Evolutionary conservation across 2,888 invertebrate genomes (phyloP).

Genomic region (Nycteola revayana): DNA sequence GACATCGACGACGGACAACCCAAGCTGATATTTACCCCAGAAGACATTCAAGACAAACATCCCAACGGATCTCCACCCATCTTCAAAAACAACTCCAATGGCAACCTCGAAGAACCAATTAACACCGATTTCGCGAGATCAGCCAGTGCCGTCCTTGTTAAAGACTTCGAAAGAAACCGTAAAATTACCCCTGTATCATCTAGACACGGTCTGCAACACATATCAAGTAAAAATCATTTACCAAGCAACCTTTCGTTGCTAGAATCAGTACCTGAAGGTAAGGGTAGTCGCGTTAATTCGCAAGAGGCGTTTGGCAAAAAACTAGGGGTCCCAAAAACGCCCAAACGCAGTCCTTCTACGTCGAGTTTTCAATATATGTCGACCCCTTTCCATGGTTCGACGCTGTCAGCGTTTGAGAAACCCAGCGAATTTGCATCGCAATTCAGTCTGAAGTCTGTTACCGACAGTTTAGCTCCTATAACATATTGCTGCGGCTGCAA

Average conservation of each 20-base stretch:
- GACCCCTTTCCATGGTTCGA: constrained; percentile 93
- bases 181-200: constrained; percentile 60
- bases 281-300: constrained; percentile 56
- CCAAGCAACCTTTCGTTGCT: constrained; percentile 84
- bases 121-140: constrained; percentile 81
- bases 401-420: constrained; percentile 88
- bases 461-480: constrained; percentile 78
- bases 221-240: constrained; percentile 82
- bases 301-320: constrained; percentile 68
- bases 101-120: constrained; percentile 40
- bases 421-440: constrained; percentile 90
- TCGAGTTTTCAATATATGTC: constrained; percentile 93
- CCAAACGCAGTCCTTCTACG: constrained; percentile 87
- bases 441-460: constrained; percentile 86
- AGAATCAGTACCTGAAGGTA: constrained; percentile 87
- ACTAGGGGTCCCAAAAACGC: constrained; percentile 68
- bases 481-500: constrained; percentile 63
- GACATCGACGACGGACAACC: constrained; percentile 51
- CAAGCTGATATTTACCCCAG: constrained; percentile 49
- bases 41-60: constrained; percentile 42
- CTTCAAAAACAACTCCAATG: constrained; percentile 52
- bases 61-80: constrained; percentile 65
- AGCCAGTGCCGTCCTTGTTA: constrained; percentile 86
- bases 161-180: constrained; percentile 52
- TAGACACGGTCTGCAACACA: constrained; percentile 80